Base-by-base conservation (phyloP, 2,888 invertebrate species). In the Cryptocheilus praepositus region DNA sequence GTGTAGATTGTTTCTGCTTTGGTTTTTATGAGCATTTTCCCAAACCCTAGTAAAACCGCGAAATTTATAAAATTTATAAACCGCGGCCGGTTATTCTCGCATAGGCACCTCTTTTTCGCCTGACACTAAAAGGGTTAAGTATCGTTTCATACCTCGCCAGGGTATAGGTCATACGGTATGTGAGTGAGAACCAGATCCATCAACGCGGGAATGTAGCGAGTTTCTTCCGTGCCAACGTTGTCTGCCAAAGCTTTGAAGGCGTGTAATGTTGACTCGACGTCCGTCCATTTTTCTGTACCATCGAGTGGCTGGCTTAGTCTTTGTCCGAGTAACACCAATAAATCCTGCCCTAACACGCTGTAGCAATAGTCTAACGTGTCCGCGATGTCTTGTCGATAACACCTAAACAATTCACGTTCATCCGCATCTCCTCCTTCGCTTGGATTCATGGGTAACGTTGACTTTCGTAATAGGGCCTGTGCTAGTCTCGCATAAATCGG, bases 341-440 rank as follows among this genome's bases (percentile, higher is more conserved):
- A 92, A 84, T 92, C 92, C 51, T 93, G 92, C 72, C 94, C 92
- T n/a, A 97, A 89, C 5, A 97, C 93, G 80, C 93, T 93, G 89
- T 94, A 95, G 88, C 96, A 96, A 88, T 97, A 96, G 91, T 95
- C 94, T 89, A 95, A 92, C 55, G 95, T 95, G 86, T 96, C 96
- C 0, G 95, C 93, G 64, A 95, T 94, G 82, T 96, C 96, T 88
- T 96, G 96, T 66, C 96, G 90, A 84, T 96, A 96, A 88, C 96
- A 96, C 54, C 79, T 67, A 83, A 97, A 93, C 56, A 94, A 91
- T 88, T 98, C 98, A 68, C 93, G 92, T 83, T 98, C 97, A 76
- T 97, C 96, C 28, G 92, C 90, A 3, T 85, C 73, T 0, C 88
- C 88, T 0, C 85, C 84, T 57, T 89, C 87, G 18, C 67, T 78